phyloP scores from a whole-genome alignment of 2,797 vertebrate genomes.

The Myoxocephalus aenaeus region DNA sequence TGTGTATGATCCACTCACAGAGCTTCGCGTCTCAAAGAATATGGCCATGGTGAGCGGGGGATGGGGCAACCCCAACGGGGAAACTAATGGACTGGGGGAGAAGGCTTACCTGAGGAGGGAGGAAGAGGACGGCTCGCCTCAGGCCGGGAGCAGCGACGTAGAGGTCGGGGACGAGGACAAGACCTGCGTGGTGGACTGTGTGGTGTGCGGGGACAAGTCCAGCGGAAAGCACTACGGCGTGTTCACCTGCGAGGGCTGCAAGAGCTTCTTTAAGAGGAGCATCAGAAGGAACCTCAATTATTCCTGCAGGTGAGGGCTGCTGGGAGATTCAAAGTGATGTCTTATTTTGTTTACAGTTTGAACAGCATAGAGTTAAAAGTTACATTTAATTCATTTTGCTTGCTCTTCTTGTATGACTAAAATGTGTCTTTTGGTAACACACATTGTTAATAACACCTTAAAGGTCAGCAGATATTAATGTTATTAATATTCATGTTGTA shows the following conservation, averaged over 20 bases:
- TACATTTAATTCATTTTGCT: background rate
- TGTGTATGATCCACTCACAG: slow-evolving; percentile 67
- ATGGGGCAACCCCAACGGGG: slow-evolving; percentile 93
- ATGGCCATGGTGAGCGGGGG: slow-evolving; percentile 98
- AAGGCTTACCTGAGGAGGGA: slow-evolving; percentile 89
- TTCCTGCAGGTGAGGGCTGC: slow-evolving; percentile 89
- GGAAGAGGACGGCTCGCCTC: slow-evolving; percentile 89
- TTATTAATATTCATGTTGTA: background rate
- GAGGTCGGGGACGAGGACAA: slow-evolving; percentile 92
- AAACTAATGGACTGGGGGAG: slow-evolving; percentile 89
- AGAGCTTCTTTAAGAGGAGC: slow-evolving; percentile 98
- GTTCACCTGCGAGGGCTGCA: slow-evolving; percentile 97
- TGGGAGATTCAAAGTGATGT: background rate
- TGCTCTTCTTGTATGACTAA: background rate
- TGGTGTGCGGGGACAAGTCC: slow-evolving; percentile 96
- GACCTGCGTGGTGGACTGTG: slow-evolving; percentile 93
- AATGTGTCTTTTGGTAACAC: background rate
- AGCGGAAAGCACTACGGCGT: slow-evolving; percentile 97
- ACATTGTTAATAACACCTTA: background rate
- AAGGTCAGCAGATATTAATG: background rate
- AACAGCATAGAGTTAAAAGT: background rate
- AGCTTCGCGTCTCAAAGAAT: slow-evolving; percentile 73
- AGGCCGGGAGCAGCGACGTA: slow-evolving; percentile 90
- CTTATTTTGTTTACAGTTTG: background rate
- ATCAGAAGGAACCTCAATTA: slow-evolving; percentile 95